Evolutionary conservation across 2,797 vertebrate genomes (phyloP).

Genomic region (Anolis apletophallus): DNA sequence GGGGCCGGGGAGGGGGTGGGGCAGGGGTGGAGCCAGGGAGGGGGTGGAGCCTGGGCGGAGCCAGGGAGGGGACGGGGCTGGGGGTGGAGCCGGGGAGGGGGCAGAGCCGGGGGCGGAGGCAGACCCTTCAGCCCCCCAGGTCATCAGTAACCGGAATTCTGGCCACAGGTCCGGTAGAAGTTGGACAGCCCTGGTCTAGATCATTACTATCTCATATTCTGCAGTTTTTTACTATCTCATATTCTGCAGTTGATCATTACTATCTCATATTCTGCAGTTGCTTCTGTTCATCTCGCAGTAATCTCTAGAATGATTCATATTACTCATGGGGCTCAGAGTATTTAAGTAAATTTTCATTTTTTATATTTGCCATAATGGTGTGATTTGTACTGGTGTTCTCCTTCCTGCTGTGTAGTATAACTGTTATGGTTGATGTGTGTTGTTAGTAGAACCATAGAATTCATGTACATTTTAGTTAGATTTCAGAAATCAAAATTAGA

Average conservation of each 20-base stretch:
- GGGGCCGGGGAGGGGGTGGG: no score
- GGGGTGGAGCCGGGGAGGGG: no score
- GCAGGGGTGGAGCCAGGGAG: no score
- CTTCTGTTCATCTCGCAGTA: background rate
- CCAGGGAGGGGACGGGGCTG: no score
- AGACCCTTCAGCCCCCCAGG: no score
- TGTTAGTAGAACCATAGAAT: background rate
- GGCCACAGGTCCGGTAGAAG: no score
- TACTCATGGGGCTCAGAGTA: background rate
- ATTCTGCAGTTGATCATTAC: background rate
- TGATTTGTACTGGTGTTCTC: background rate
- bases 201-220: no score
- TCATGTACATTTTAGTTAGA: background rate
- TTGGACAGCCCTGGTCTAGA: no score
- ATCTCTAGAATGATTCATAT: background rate
- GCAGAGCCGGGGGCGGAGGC: no score
- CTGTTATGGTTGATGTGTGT: background rate
- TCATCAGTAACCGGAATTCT: no score
- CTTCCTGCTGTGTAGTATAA: background rate
- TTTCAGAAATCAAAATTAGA: background rate
- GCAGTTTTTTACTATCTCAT: no score
- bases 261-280: background rate
- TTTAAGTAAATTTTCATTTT: background rate
- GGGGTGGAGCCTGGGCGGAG: no score
- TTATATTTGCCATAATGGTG: background rate